Percentiles rank a stretch among this genome's conserved stretches.
These are phyloP conservation scores for Diacarnus erythraeanus DNA, from an alignment of 37 sponge, comb jelly and placozoan genomes.

Conservation along the genomic window DNA sequence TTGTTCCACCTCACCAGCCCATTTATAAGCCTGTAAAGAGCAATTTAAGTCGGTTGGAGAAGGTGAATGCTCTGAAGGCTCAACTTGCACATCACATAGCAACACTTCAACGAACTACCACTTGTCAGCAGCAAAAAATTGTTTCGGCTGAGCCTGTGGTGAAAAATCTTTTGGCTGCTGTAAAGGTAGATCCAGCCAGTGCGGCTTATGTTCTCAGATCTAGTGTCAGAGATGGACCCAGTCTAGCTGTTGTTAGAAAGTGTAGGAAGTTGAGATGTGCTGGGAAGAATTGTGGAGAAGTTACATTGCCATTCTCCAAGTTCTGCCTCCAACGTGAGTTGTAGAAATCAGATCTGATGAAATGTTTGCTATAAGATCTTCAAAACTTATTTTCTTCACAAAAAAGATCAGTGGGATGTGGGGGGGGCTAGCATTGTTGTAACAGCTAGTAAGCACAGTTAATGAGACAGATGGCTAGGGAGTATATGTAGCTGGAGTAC, in stretches of 20 bases:
- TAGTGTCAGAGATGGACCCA: not conserved
- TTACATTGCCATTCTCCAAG: slow-evolving; percentile 32
- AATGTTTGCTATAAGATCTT: too few species aligned
- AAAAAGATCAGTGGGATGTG: too few species aligned
- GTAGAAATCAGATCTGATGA: too few species aligned
- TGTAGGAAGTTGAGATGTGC: slow-evolving; percentile 13
- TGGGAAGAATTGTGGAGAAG: not conserved
- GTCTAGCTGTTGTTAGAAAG: not conserved
- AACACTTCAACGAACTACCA: not conserved
- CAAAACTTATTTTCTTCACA: too few species aligned
- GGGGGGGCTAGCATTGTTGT: too few species aligned
- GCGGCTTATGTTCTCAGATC: not conserved
- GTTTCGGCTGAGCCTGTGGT: not conserved
- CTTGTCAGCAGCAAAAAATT: slow-evolving; percentile 11
- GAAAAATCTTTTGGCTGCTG: not conserved
- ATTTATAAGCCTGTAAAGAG: not conserved
- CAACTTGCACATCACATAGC: slow-evolving; percentile 12
- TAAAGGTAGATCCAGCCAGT: not conserved
- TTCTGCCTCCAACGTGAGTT: slow-evolving; percentile 41
- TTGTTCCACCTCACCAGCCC: not conserved
- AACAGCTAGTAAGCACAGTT: too few species aligned
- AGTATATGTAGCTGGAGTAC: too few species aligned
- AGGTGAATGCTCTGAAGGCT: not conserved
- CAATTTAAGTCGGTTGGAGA: not conserved
- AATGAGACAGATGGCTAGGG: too few species aligned